Evolutionary conservation across 2,113 vertebrate species (phyloP), one percentile per base, ranked within the genome.

Genomic region (Bolborhynchus lineola): DNA sequence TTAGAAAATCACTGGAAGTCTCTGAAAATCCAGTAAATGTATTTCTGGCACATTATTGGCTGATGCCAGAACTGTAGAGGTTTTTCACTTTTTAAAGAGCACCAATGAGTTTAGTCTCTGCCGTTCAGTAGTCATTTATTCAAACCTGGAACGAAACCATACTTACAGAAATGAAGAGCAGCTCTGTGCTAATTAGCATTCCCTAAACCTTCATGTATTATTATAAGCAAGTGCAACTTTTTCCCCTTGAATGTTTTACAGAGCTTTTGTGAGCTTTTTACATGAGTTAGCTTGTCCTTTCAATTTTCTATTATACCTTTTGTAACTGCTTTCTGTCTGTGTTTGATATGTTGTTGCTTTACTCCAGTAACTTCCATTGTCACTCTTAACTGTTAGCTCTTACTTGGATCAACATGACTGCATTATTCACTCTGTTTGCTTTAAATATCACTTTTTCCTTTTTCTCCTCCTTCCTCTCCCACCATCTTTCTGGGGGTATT

Each of bases 261-360:
- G 67, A 90, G 87, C 62, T 93, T 95, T 88, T 85, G 64, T 91
- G 86, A 91, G 81, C 62, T 71, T 92, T 88, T 88, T 64, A 93
- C 86, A 95, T 84, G 83, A 86, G 41, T 86, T 82, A 69, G 26
- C 78, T 89, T 94, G 84, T 95, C 75, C 93, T 87, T 89, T 88
- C 94, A 82, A 41, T 89, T 95, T 90, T 91, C 91, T 95, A 46
- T 95, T 94, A 82, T 69, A 94, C 84, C 87, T 95, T 94, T 90
- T 86, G 64, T 94, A 90, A 96, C 96, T 96, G 76, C 90, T 88
- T 95, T 92, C 88, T 94, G 80, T 84, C 88, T 89, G 6, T 84
- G 28, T 83, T 78, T 86, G 80, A 76, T 93, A 52, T 53, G 49
- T 94, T 81, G 39, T 65, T 95, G 80, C 88, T 94, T 94, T 95